Evolutionary conservation across 2,797 vertebrate genomes (phyloP), one percentile per base, ranked within the genome.

Genomic region (Periparus ater): DNA sequence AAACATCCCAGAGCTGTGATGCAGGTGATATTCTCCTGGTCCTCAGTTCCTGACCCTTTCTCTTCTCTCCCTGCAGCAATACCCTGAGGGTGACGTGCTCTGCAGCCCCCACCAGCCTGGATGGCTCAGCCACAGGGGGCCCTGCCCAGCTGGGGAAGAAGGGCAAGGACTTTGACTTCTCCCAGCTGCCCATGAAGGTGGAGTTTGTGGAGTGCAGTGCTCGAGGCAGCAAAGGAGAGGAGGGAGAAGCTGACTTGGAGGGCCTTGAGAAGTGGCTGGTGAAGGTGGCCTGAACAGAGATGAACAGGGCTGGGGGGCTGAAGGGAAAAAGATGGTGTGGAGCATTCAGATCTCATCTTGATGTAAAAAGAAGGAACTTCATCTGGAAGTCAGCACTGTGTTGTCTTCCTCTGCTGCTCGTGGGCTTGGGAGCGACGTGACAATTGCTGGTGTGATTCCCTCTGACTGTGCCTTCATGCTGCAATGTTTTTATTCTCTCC

Each of bases 151-250:
- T 99, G 92, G 99, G 99, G 11, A 99, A 98, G 97, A 99, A 98
- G 95, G 99, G 99, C 91, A 99, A 99, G 94, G 99, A 99, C 74
- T 99, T 99, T 9, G 99, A 99, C 68, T 99, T 99, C 97, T 98
- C 98, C 78, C 99, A 99, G 96, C 95, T 99, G 88, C 97, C 99
- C 29, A 94, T 99, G 97, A 99, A 98, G 92, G 98, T 99, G 97
- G 98, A 99, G 94, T 99, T 99, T 17, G 80, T 99, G 78, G 99
- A 99, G 97, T 99, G 99, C 96, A 99, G 98, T 5, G 98, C 98
- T 80, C 98, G 98, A 9, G 98, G 99, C 58, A 97, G 88, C 81
- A 98, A 98, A 88, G 98, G 98, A 13, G 98, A 99, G 25, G 96
- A 98, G 0, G 98, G 98, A 17, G 96, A 97, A 2, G 98, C 98